phyloP scores from a whole-genome alignment of 1,140 invertebrate genomes.

The Scaptomyza hsui region DNA sequence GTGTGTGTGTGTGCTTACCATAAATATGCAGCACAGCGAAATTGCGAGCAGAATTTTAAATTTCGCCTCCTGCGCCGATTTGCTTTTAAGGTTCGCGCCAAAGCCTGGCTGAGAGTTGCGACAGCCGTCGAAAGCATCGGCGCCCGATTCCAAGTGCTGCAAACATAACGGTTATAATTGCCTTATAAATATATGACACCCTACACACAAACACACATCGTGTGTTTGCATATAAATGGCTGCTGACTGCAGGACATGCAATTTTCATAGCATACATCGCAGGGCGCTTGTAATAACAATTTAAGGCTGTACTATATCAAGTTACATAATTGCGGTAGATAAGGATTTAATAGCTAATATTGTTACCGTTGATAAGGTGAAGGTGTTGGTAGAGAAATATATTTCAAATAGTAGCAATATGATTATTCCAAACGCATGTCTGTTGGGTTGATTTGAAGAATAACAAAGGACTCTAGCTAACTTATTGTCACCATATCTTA shows the following conservation, averaged over 20 bases:
- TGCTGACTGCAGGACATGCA: slow-evolving; percentile 20
- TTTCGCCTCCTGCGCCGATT: slow-evolving; percentile 85
- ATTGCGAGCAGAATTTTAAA: slow-evolving; percentile 86
- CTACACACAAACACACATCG: slow-evolving; percentile 5
- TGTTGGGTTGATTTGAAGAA: too few species aligned
- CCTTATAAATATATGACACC: slow-evolving; percentile 58
- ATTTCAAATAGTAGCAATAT: too few species aligned
- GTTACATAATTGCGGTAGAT: not conserved
- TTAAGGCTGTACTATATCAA: slow-evolving; percentile 12
- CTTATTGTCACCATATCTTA: too few species aligned
- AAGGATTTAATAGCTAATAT: too few species aligned
- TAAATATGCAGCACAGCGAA: slow-evolving; percentile 87
- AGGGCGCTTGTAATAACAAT: slow-evolving; percentile 14
- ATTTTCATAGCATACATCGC: slow-evolving; percentile 47
- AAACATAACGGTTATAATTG: slow-evolving; percentile 47
- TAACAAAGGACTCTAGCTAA: too few species aligned
- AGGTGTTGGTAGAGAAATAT: not conserved
- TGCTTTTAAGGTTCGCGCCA: slow-evolving; percentile 82
- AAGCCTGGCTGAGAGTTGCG: slow-evolving; percentile 66
- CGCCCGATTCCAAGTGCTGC: slow-evolving; percentile 45
- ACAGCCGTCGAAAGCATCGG: slow-evolving; percentile 34
- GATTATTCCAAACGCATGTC: too few species aligned
- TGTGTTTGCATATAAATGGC: slow-evolving; percentile 54
- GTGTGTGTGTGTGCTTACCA: slow-evolving; percentile 85
- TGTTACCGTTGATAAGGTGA: too few species aligned